Conservation (phyloP, 2,888 invertebrate genomes). For the Scaptomyza parva region DNA sequence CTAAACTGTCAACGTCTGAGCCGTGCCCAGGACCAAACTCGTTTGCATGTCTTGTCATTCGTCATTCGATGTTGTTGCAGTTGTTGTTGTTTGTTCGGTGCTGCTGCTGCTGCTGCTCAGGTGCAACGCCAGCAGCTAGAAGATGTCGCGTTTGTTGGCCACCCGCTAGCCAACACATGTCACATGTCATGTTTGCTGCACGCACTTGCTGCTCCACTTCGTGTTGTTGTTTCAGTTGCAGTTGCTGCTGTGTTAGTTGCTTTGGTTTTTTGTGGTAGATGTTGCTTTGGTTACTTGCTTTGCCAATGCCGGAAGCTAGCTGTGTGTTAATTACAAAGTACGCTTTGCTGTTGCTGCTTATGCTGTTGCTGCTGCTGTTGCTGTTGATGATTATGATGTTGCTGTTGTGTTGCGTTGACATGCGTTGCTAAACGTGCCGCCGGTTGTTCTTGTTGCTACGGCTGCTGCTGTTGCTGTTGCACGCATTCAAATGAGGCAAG, state of each 20-base stretch:
- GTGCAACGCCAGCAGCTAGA: slow-evolving; percentile 80
- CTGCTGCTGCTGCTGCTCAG: slow-evolving; percentile 49
- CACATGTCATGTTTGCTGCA: slow-evolving; percentile 70
- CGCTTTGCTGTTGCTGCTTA: slow-evolving; percentile 48
- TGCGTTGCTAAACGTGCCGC: slow-evolving; percentile 82
- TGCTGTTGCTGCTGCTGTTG: slow-evolving; percentile 48
- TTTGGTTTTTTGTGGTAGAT: slow-evolving; percentile 15
- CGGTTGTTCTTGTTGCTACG: slow-evolving; percentile 48
- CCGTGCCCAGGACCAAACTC: slow-evolving; percentile 54
- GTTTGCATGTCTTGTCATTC: slow-evolving; percentile 72
- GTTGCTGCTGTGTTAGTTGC: slow-evolving; percentile 23
- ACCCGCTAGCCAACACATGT: slow-evolving; percentile 77
- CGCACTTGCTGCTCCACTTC: slow-evolving; percentile 59
- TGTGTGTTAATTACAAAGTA: slow-evolving; percentile 75
- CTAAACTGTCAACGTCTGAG: slow-evolving; percentile 76
- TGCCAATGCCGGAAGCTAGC: slow-evolving; percentile 71
- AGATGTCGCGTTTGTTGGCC: slow-evolving; percentile 76
- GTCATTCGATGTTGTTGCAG: slow-evolving; percentile 61
- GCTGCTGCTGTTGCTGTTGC: slow-evolving; percentile 23
- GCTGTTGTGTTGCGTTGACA: slow-evolving; percentile 79
- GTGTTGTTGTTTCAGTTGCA: slow-evolving; percentile 17
- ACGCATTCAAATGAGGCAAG: slow-evolving; percentile 76
- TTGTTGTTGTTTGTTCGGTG: neutral
- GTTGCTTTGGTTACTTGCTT: slow-evolving; percentile 33
- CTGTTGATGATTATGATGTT: slow-evolving; percentile 65